phyloP scores from a whole-genome alignment of 2,113 vertebrate species.

The Solea solea region DNA sequence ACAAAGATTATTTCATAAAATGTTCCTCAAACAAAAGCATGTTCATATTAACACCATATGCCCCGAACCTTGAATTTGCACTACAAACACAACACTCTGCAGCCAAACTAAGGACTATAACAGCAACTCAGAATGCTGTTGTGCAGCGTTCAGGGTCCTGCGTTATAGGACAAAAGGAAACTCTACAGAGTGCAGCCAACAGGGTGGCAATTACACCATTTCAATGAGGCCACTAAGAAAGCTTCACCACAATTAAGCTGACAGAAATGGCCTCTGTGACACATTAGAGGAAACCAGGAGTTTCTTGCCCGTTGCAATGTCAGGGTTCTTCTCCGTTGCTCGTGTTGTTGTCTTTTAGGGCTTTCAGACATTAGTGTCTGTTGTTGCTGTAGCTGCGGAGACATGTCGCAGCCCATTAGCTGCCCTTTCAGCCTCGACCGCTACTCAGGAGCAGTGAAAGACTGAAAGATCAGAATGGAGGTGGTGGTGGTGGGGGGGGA shows the following conservation, averaged over 20 bases:
- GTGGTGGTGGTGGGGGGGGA: neutral
- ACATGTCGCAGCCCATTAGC: conserved; percentile 76
- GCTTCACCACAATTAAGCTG: conserved; percentile 66
- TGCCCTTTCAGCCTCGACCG: conserved; percentile 67
- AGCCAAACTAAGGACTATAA: conserved; percentile 18
- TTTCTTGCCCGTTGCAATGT: conserved; percentile 29
- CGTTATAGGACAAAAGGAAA: conserved; percentile 31
- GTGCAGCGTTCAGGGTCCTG: conserved; percentile 18
- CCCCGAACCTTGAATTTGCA: conserved; percentile 22
- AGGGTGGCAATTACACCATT: conserved; percentile 58
- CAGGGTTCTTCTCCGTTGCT: conserved; percentile 26
- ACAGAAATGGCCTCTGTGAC: conserved; percentile 71
- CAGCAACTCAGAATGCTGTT: conserved; percentile 14
- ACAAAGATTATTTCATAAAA: neutral
- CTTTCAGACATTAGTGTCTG: conserved; percentile 69
- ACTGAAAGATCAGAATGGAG: neutral
- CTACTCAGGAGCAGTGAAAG: conserved; percentile 53
- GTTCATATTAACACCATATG: conserved; percentile 28
- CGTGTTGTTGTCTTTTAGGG: conserved; percentile 49
- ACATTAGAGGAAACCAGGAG: conserved; percentile 47
- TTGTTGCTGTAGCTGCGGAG: conserved; percentile 65
- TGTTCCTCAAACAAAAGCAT: conserved; percentile 14
- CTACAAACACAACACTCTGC: conserved; percentile 18
- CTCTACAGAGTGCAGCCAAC: conserved; percentile 34
- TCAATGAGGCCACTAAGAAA: conserved; percentile 56